Conservation (phyloP, 2,888 invertebrate genomes). For the Invenusta paracnida region DNA sequence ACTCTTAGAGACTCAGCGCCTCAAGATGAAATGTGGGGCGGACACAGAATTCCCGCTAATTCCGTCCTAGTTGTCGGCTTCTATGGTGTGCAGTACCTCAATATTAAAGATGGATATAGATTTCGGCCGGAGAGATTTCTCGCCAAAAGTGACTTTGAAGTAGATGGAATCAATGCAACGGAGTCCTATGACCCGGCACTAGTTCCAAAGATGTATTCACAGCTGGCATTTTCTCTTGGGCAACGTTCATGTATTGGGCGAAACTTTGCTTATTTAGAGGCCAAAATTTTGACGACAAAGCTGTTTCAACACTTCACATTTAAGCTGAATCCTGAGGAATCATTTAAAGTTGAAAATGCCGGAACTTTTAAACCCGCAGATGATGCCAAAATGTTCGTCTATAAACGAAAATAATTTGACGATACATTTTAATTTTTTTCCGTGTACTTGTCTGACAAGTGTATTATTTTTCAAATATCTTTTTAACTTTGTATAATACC, state of each 20-base stretch:
- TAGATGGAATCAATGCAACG: no score
- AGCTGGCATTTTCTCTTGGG: slow-evolving; percentile 32
- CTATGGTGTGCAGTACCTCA: not conserved
- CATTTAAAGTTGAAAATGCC: slow-evolving; percentile 40
- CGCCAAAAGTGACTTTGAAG: no score
- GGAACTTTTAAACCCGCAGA: slow-evolving; percentile 34
- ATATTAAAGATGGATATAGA: not conserved
- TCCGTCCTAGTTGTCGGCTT: slow-evolving; percentile 26
- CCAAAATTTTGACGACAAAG: slow-evolving; percentile 42
- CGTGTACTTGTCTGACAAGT: no score
- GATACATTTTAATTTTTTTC: no score
- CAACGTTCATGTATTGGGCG: no score
- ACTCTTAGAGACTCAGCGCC: slow-evolving; percentile 42
- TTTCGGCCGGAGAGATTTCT: not conserved
- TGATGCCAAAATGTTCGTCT: no score
- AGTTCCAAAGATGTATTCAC: no score
- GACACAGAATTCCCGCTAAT: not conserved
- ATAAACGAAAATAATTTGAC: no score
- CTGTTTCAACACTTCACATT: slow-evolving; percentile 41
- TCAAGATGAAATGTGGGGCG: slow-evolving; percentile 34
- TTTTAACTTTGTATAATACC: no score
- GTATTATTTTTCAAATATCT: no score
- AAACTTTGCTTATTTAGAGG: slow-evolving; percentile 41
- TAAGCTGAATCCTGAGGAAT: slow-evolving; percentile 38
- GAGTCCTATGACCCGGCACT: not conserved